These are phyloP conservation scores for Trichogramma pretiosum DNA, from an alignment of 1,140 invertebrate genomes.

Conservation along the genomic window DNA sequence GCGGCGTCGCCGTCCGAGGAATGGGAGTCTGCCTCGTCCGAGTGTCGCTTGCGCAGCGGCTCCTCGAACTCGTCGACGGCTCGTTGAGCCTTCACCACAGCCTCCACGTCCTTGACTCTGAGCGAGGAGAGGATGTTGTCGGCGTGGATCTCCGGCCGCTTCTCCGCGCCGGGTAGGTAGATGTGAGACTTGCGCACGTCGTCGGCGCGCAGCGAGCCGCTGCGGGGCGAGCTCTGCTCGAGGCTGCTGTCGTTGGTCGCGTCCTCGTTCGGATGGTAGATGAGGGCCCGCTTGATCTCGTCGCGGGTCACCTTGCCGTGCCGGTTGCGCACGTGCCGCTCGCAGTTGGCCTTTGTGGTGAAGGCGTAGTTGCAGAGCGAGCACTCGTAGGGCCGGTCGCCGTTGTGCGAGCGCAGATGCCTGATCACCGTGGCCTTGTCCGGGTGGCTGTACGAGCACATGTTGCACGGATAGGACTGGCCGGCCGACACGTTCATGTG, in stretches of 20 bases:
- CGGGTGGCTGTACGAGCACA: conserved; percentile 80
- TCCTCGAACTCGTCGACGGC: neutral
- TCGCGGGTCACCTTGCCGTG: conserved; percentile 77
- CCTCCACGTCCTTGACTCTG: neutral
- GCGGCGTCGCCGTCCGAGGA: conserved; percentile 33
- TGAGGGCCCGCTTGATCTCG: conserved; percentile 76
- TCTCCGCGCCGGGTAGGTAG: conserved; percentile 16
- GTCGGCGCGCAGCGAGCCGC: conserved; percentile 34
- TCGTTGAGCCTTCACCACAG: neutral
- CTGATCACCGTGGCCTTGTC: conserved; percentile 84
- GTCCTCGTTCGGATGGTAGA: conserved; percentile 77
- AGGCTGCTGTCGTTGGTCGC: conserved; percentile 60
- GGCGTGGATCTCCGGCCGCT: conserved; percentile 10
- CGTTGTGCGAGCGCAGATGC: conserved; percentile 88
- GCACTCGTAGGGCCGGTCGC: conserved; percentile 89
- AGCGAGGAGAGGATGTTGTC: conserved; percentile 15
- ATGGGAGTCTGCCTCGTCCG: conserved; percentile 34
- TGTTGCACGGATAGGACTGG: conserved; percentile 79
- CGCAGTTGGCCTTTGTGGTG: conserved; percentile 89
- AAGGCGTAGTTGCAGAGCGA: conserved; percentile 89
- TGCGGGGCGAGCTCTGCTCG: conserved; percentile 34
- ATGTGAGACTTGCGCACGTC: conserved; percentile 34
- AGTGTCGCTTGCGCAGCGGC: conserved; percentile 15
- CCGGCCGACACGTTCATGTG: conserved; percentile 61
- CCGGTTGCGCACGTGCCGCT: conserved; percentile 80